Evolutionary conservation across 2,888 invertebrate genomes (phyloP).

Genomic region (Aplocera efformata): DNA sequence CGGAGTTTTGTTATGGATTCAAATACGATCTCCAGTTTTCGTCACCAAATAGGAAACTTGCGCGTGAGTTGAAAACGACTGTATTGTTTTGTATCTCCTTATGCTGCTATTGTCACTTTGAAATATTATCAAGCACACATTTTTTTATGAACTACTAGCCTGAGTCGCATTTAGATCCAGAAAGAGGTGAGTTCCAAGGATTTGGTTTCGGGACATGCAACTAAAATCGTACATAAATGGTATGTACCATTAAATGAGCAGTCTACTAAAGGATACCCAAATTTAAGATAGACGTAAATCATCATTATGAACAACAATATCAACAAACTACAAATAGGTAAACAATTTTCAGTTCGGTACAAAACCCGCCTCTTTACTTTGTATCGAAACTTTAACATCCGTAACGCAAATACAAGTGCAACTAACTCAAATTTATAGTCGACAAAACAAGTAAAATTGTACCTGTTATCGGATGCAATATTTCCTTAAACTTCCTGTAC

Average conservation of each 20-base stretch:
- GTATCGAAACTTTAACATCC: constrained; percentile 54
- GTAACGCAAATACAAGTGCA: constrained; percentile 76
- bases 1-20: constrained; percentile 28
- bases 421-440: constrained; percentile 37
- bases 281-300: constrained; percentile 2
- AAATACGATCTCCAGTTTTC: constrained; percentile 52
- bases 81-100: constrained; percentile 51
- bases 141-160: constrained; percentile 49
- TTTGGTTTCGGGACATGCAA: constrained; percentile 9
- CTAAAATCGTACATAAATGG: too few relatives aligned
- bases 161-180: constrained; percentile 40
- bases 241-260: too few relatives aligned
- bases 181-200: constrained; percentile 33
- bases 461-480: constrained; percentile 55
- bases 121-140: constrained; percentile 43
- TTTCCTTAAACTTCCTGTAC: constrained; percentile 65
- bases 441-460: constrained; percentile 38
- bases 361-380: constrained; percentile 42
- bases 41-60: constrained; percentile 60
- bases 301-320: constrained; percentile 13
- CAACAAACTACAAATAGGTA: constrained; percentile 26
- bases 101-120: constrained; percentile 49
- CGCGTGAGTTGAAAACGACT: constrained; percentile 63
- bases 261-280: too few relatives aligned
- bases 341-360: constrained; percentile 40